Percentiles rank a stretch among this genome's conserved stretches.
Evolutionary conservation across 2,113 vertebrate species (phyloP).

Genomic region (Pollachius pollachius): DNA sequence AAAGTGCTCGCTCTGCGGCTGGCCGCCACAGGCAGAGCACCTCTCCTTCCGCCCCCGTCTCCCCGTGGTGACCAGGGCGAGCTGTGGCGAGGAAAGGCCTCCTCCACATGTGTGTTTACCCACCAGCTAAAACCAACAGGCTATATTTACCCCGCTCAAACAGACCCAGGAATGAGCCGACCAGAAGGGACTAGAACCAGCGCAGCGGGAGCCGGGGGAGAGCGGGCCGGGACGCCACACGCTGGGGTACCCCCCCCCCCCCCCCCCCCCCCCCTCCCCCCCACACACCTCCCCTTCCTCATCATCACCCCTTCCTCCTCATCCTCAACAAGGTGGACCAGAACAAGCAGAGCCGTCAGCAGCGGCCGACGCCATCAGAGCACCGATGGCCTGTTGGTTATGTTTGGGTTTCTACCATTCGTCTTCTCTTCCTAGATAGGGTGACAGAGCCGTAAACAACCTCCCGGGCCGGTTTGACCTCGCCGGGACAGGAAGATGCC

Average conservation of each 20-base stretch:
- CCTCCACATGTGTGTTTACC: constrained; percentile 80
- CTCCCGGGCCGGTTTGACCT: constrained; percentile 49
- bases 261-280: not conserved
- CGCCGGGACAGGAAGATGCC: constrained; percentile 13
- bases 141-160: constrained; percentile 78
- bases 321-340: not conserved
- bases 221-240: constrained; percentile 1
- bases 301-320: not conserved
- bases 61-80: constrained; percentile 44
- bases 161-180: constrained; percentile 45
- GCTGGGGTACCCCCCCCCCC: constrained; percentile 10
- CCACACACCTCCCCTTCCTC: constrained; percentile 8
- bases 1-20: constrained; percentile 47
- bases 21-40: constrained; percentile 13
- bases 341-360: not conserved
- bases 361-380: not conserved
- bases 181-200: constrained; percentile 27
- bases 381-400: constrained; percentile 22
- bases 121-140: constrained; percentile 73
- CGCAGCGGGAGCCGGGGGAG: not conserved
- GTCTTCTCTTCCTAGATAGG: constrained; percentile 19
- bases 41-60: constrained; percentile 7
- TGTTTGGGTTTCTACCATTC: constrained; percentile 30
- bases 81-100: constrained; percentile 63
- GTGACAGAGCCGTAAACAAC: constrained; percentile 52